These are phyloP conservation scores for Anoplius nigerrimus DNA, from an alignment of 2,888 invertebrate genomes.

Conservation along the genomic window DNA sequence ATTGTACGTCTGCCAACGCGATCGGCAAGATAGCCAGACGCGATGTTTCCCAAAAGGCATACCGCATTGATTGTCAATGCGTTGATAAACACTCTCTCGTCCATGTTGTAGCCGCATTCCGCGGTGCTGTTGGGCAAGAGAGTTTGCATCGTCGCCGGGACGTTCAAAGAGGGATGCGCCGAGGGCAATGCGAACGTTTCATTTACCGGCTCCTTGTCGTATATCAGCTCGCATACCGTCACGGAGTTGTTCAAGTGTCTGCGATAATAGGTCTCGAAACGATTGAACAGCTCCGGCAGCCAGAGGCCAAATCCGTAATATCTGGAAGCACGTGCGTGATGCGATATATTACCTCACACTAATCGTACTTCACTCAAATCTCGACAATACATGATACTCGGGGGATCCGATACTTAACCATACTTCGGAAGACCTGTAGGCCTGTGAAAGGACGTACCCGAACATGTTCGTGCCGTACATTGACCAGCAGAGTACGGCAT, in stretches of 20 bases:
- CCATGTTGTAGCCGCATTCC: conserved; percentile 76
- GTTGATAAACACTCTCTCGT: conserved; percentile 80
- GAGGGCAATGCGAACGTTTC: not conserved
- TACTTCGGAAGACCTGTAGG: no score
- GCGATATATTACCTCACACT: not conserved
- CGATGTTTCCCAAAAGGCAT: conserved; percentile 80
- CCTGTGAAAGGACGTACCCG: conserved; percentile 76
- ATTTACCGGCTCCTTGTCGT: conserved; percentile 16
- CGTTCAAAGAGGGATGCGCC: not conserved
- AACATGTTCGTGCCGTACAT: conserved; percentile 83
- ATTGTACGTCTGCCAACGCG: conserved; percentile 67
- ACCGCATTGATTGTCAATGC: conserved; percentile 82
- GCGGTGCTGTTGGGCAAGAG: not conserved
- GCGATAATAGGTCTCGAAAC: conserved; percentile 75
- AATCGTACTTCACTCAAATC: not conserved
- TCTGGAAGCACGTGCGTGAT: conserved; percentile 72
- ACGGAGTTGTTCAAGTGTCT: conserved; percentile 76
- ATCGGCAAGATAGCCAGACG: conserved; percentile 79
- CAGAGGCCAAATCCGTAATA: conserved; percentile 84
- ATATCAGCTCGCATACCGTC: conserved; percentile 75
- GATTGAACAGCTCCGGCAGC: conserved; percentile 85
- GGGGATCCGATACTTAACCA: no score
- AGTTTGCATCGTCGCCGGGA: not conserved
- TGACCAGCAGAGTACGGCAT: conserved; percentile 78
- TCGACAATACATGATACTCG: not conserved